Evolutionary conservation across 2,797 vertebrate species (phyloP), one percentile per base, ranked within the genome.

Genomic region (Enoplosus armatus): DNA sequence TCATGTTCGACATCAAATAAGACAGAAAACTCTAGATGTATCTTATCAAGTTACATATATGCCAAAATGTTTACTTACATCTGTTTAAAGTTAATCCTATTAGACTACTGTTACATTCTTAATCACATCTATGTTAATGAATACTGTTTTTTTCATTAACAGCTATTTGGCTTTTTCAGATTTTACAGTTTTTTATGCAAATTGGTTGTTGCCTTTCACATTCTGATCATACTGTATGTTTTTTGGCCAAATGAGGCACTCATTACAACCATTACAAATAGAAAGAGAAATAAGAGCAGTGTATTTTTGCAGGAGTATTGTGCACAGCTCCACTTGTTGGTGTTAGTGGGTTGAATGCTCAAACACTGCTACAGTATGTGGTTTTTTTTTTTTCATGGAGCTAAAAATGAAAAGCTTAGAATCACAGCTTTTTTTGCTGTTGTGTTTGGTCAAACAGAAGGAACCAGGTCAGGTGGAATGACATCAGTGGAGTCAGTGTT

Each of bases 381-480:
- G n/a, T n/a, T n/a, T 33, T 5, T 74, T 60, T 72, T 70, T 31
- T 48, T 48, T n/a, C 47, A n/a, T 15, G 5, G 29, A 73, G 55
- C 37, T 55, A 53, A 75, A 73, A 69, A 74, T 35, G 41, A 77
- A 84, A 80, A 53, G 68, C 68, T 68, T 56, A 27, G 60, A 53
- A 65, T 50, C 41, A 14, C 35, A 15, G 41, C 60, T 62, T 80
- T 62, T 80, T 74, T 47, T 59, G 14, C 56, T 56, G n/a, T 77
- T 55, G 61, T 75, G 84, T 83, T 78, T 83, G 82, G 70, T 84
- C 80, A 61, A 71, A 88, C 74, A 85, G 83, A 88, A 84, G 75
- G 66, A 85, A 74, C 67, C 80, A 67, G 93, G 83, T 92, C 87
- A 90, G 87, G 73, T 83, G 86, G 84, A 90, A 89, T 88, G 87